Conservation (phyloP, 2,888 invertebrate species). For the Chrysotoxum bicinctum region DNA sequence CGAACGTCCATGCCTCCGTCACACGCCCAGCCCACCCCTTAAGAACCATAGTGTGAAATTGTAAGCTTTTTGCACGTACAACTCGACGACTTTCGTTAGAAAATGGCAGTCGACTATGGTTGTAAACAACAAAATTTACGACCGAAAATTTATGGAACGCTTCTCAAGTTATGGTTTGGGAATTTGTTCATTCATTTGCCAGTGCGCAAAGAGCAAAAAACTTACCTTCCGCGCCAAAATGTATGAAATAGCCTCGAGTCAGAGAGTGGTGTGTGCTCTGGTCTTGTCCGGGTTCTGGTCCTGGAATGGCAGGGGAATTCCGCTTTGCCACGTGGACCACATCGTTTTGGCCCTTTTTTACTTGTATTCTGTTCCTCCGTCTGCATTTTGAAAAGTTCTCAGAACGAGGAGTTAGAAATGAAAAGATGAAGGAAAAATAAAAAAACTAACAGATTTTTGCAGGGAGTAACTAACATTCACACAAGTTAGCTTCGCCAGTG, state of each 20-base stretch:
- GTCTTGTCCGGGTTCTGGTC: not conserved
- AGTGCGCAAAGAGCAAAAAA: constrained; percentile 34
- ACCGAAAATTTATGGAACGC: constrained; percentile 65
- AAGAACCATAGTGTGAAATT: constrained; percentile 40
- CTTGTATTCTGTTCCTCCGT: not conserved
- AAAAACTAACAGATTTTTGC: constrained; percentile 28
- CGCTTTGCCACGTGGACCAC: constrained; percentile 31
- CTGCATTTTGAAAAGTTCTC: not conserved
- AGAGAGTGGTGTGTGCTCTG: not conserved
- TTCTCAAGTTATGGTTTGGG: constrained; percentile 65
- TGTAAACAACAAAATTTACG: constrained; percentile 69
- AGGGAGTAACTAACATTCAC: constrained; percentile 29
- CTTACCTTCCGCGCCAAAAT: constrained; percentile 42
- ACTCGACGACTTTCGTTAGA: constrained; percentile 50
- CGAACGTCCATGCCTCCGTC: not conserved
- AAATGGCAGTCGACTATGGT: constrained; percentile 41
- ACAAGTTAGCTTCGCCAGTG: not conserved
- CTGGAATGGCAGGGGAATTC: constrained; percentile 41
- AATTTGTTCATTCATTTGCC: constrained; percentile 53
- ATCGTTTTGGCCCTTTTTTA: constrained; percentile 10
- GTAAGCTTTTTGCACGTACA: constrained; percentile 56
- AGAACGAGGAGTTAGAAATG: constrained; percentile 8
- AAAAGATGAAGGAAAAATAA: not conserved
- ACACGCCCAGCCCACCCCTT: not conserved
- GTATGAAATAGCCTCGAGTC: constrained; percentile 3